A percentile compares a stretch with the other conserved stretches of the same genome.
phyloP scores from a whole-genome alignment of 2,888 invertebrate species.

The Xanthorhoe spadicearia region DNA sequence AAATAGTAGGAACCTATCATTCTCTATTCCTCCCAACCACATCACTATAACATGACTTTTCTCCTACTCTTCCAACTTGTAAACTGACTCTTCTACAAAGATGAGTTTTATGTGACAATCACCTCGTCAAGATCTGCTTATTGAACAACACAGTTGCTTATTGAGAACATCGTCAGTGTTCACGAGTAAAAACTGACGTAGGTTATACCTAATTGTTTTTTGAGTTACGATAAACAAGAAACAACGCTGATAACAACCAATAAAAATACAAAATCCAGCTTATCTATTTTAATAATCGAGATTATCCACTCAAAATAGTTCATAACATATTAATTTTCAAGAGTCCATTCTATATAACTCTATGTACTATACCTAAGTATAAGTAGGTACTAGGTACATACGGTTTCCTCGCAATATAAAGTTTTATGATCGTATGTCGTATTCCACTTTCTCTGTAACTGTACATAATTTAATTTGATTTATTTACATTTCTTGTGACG shows the following conservation, averaged over 20 bases:
- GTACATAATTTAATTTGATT: slow-evolving; percentile 14
- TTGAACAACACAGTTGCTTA: too few relatives aligned
- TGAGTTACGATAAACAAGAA: slow-evolving; percentile 13
- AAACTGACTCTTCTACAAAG: too few relatives aligned
- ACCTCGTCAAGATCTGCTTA: too few relatives aligned
- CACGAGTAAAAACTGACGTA: not conserved
- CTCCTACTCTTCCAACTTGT: too few relatives aligned
- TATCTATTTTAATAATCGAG: slow-evolving; percentile 33
- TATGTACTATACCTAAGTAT: not conserved
- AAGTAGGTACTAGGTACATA: too few relatives aligned
- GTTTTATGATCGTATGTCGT: not conserved
- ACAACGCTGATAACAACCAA: slow-evolving; percentile 29
- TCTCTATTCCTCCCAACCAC: too few relatives aligned
- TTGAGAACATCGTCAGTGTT: too few relatives aligned
- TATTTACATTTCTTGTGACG: not conserved
- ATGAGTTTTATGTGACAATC: too few relatives aligned
- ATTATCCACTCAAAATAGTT: slow-evolving; percentile 13
- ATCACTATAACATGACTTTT: too few relatives aligned
- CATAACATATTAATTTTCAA: slow-evolving; percentile 9
- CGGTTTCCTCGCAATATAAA: not conserved
- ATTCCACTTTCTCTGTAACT: slow-evolving; percentile 5
- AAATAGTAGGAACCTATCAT: too few relatives aligned
- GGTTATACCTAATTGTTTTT: not conserved
- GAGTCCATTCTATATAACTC: not conserved
- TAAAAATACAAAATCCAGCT: slow-evolving; percentile 36